Evolutionary conservation across 2,888 invertebrate species (phyloP), one percentile per base, ranked within the genome.

Genomic region (Coecobrya sp.): DNA sequence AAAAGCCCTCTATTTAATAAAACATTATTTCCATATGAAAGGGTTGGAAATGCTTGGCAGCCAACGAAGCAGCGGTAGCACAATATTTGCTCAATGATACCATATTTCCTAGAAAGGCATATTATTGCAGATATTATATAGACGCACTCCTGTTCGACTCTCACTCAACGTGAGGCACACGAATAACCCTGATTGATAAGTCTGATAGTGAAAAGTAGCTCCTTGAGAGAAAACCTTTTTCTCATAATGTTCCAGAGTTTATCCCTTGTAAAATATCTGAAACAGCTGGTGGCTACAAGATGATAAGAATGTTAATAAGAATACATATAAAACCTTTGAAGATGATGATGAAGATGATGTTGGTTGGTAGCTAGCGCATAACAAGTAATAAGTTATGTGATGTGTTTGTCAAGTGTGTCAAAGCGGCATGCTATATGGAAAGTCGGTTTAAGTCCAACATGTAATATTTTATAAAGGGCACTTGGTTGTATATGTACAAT

Each of bases 251-350:
- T 36, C 68, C 10, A 70, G n/a, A 70, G 36, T 19, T 19, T 73
- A 42, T 45, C 36, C 73, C 36, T 4, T 73, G 42, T 10, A 45
- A 73, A 45, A 11, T 73, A 5, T 19, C 42, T 42, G 42, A 73
- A 73, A 42, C 73, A 73, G 73, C 73, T 73, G 73, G 42, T 42
- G 73, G 73, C 73, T 45, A 73, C 73, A 73, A n/a, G 45, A 73
- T 42, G 73, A 42, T 73, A 73, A 73, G 73, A 73, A 73, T 73
- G 36, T 42, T 73, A 73, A 73, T 65, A 27, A 22, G 45, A 73
- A n/a, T n/a, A n/a, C n/a, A n/a, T n/a, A n/a, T n/a, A n/a, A n/a
- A n/a, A n/a, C 16, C 3, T 45, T 73, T 42, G 70, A 70, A n/a
- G 70, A 70, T 36, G 42, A 70, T 19, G 73, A 42, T 73, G 73